A percentile compares a stretch with the other conserved stretches of the same genome.
These are phyloP conservation scores for Polyergus mexicanus DNA, from an alignment of 1,140 invertebrate genomes.

Conservation along the genomic window DNA sequence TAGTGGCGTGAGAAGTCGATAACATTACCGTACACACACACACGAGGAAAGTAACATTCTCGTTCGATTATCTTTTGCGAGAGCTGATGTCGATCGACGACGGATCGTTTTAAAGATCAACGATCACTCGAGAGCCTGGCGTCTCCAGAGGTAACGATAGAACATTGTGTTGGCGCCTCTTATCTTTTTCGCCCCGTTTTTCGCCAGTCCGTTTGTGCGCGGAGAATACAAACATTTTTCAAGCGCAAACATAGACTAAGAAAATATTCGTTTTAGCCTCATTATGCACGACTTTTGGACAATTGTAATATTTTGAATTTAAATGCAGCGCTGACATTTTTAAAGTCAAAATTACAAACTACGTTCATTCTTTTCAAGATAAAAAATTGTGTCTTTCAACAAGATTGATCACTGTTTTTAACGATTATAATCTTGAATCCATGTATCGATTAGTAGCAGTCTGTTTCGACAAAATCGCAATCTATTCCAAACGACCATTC, in stretches of 20 bases:
- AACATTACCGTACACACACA: constrained; percentile 58
- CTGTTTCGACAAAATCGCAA: background rate
- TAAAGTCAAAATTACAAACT: background rate
- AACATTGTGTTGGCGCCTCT: background rate
- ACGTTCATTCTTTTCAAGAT: background rate
- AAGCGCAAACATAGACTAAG: constrained; percentile 1
- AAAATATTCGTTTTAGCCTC: constrained; percentile 25
- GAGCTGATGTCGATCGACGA: constrained; percentile 29
- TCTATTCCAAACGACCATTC: constrained; percentile 30
- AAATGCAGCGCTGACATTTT: background rate
- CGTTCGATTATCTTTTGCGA: constrained; percentile 51
- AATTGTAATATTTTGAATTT: background rate
- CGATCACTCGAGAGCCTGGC: background rate
- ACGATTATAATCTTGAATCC: background rate
- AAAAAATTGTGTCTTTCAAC: constrained; percentile 1
- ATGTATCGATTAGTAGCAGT: background rate
- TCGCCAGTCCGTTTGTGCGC: background rate
- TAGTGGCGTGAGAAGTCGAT: constrained; percentile 41
- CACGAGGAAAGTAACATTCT: constrained; percentile 47
- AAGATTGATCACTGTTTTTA: background rate
- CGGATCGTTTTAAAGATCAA: constrained; percentile 15
- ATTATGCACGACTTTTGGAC: background rate
- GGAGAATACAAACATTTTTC: constrained; percentile 24
- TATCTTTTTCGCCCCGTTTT: background rate
- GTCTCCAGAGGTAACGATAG: background rate